Evolutionary conservation across 2,888 invertebrate species (phyloP), one percentile per base, ranked within the genome.

Genomic region (Trypoxylon attenuatum): DNA sequence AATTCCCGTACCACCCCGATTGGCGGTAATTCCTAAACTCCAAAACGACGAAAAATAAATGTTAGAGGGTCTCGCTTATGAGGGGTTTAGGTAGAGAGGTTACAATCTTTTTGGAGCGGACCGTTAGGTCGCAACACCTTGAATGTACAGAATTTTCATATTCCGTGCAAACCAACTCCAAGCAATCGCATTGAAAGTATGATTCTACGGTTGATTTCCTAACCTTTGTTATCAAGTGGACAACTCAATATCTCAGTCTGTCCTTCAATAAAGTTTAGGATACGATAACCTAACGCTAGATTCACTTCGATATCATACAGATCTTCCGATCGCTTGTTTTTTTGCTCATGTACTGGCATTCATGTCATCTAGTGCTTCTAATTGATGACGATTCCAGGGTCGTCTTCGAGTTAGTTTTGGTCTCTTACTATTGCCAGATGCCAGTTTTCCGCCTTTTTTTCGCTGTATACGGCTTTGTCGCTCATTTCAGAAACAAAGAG

Each of bases 401-500:
- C n/a, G n/a, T n/a, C n/a, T n/a, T n/a, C n/a, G n/a, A n/a, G n/a
- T n/a, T n/a, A n/a, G n/a, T n/a, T n/a, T n/a, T 42, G 47, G 33
- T 55, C 46, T 42, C 45, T 47, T 55, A 13, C 33, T 38, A 47
- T 33, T 46, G 27, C 29, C 45, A 55, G 38, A 27, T 21, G 45
- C 27, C 46, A 13, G 27, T 55, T 55, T 55, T 42, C 46, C 23
- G 15, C 55, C 55, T 55, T 55, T 55, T 27, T 29, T 55, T 19
- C 46, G 29, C 55, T 45, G 46, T 46, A 33, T 29, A 42, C 19
- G 29, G n/a, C 19, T 53, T 33, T 53, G 38, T 47, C 29, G 33
- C 55, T 55, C 55, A 47, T n/a, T n/a, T n/a, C n/a, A n/a, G n/a
- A n/a, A n/a, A n/a, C n/a, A n/a, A n/a, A n/a, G n/a, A n/a, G n/a